Conservation (phyloP, 2,888 invertebrate genomes). For the Erebia aethiops region DNA sequence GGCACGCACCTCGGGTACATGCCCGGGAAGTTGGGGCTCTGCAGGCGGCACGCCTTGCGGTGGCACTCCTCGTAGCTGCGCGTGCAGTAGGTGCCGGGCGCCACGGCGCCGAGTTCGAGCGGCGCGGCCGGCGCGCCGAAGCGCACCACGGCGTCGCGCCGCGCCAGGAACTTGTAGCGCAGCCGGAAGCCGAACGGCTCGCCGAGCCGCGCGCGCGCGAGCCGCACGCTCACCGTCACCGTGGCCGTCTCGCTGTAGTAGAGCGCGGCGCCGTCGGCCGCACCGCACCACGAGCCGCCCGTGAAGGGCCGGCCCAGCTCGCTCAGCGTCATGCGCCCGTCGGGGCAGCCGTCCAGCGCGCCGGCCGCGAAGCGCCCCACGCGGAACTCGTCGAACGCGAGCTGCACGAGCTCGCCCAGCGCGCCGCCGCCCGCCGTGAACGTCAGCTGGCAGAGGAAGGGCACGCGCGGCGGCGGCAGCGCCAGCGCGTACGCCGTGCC, state of each 20-base stretch:
- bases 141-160: constrained; percentile 89
- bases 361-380: constrained; percentile 91
- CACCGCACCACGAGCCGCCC: constrained; percentile 95
- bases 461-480: constrained; percentile 89
- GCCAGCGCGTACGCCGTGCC: constrained; percentile 91
- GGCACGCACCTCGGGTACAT: constrained; percentile 85
- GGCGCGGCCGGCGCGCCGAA: constrained; percentile 90
- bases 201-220: constrained; percentile 87
- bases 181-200: constrained; percentile 91
- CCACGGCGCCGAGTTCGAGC: constrained; percentile 91
- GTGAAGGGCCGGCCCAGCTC: constrained; percentile 94
- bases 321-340: constrained; percentile 93
- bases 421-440: constrained; percentile 95
- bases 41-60: constrained; percentile 91
- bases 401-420: constrained; percentile 94
- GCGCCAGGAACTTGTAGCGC: constrained; percentile 91
- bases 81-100: constrained; percentile 92
- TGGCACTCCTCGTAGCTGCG: constrained; percentile 93
- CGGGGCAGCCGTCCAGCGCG: constrained; percentile 90
- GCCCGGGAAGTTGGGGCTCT: constrained; percentile 95
- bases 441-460: constrained; percentile 94
- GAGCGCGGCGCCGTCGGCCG: constrained; percentile 90
- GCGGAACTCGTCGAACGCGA: constrained; percentile 94
- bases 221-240: constrained; percentile 92
- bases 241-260: constrained; percentile 96